phyloP scores from a whole-genome alignment of 2,888 invertebrate species.

The Pollenia labialis region DNA sequence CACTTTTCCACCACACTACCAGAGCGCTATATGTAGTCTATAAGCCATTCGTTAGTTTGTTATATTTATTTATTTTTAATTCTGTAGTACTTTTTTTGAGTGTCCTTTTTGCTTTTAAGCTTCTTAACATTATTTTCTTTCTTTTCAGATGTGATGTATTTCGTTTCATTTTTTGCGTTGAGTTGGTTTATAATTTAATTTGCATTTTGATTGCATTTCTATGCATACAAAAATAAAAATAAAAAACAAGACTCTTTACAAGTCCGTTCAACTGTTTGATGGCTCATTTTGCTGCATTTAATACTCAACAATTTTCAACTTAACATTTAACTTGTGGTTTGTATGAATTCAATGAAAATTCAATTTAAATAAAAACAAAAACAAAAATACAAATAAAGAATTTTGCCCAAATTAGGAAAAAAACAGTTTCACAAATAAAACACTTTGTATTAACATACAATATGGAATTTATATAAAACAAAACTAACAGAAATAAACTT shows the following conservation, averaged over 20 bases:
- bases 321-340: neutral
- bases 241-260: slow-evolving; percentile 1
- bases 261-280: slow-evolving; percentile 21
- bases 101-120: slow-evolving; percentile 30
- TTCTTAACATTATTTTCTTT: slow-evolving; percentile 24
- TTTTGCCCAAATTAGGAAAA: no score
- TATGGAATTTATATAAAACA: neutral
- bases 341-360: neutral
- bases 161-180: slow-evolving; percentile 10
- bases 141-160: neutral
- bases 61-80: slow-evolving; percentile 6
- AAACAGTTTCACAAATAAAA: no score
- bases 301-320: neutral
- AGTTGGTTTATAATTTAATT: slow-evolving; percentile 52
- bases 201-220: slow-evolving; percentile 64
- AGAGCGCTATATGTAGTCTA: neutral
- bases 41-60: neutral
- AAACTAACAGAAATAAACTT: neutral
- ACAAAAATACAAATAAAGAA: no score
- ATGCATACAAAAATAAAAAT: neutral
- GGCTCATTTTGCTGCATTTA: slow-evolving; percentile 15
- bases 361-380: neutral
- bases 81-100: slow-evolving; percentile 16
- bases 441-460: no score
- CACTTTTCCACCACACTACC: neutral